Percentiles rank a stretch among this genome's conserved stretches.
Conservation (phyloP, 2,113 vertebrate genomes). For the Turdus rufiventris region DNA sequence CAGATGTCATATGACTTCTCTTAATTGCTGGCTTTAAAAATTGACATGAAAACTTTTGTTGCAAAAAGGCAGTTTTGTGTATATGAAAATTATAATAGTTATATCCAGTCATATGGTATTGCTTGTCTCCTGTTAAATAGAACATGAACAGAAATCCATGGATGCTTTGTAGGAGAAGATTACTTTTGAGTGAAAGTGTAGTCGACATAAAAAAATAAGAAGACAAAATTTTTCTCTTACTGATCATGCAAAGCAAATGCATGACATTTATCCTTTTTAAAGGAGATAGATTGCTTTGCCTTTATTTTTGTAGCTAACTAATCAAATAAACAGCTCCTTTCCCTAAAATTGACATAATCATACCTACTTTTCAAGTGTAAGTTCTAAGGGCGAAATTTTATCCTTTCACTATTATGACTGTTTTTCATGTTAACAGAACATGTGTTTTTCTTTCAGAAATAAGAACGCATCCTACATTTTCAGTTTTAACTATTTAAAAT, state of each 20-base stretch:
- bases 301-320: neutral
- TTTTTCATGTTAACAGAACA: neutral
- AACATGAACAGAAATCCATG: neutral
- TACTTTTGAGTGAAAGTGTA: neutral
- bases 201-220: neutral
- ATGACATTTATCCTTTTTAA: neutral
- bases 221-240: neutral
- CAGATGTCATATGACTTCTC: neutral
- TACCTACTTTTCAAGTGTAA: neutral
- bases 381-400: neutral
- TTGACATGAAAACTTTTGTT: neutral
- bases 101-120: neutral
- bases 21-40: neutral
- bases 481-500: neutral
- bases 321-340: neutral
- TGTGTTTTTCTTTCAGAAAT: conserved; percentile 6
- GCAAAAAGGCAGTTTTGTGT: neutral
- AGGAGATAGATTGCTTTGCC: neutral
- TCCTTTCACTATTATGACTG: neutral
- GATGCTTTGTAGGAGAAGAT: neutral
- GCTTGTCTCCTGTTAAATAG: neutral
- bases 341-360: neutral
- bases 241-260: neutral
- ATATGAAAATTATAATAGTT: neutral
- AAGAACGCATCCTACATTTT: neutral